A percentile compares a stretch with the other conserved stretches of the same genome.
These are phyloP conservation scores for Drosophila mauritiana DNA, from an alignment of 1,140 invertebrate genomes.

Conservation along the genomic window DNA sequence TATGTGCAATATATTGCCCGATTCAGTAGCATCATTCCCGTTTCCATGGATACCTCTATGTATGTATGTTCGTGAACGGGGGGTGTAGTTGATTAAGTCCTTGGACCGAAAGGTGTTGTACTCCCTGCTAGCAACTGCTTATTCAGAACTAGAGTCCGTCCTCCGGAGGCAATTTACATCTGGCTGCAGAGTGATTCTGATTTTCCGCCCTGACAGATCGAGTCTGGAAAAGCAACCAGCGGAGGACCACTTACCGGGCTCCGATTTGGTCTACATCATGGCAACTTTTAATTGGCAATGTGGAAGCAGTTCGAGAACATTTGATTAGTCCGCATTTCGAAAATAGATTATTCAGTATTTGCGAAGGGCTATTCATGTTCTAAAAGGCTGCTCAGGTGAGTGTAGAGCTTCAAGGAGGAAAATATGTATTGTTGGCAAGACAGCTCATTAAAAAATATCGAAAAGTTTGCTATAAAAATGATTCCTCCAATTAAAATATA, in stretches of 20 bases:
- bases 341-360: constrained; percentile 6
- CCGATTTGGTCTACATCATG: not conserved
- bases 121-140: constrained; percentile 15
- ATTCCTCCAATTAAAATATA: no score
- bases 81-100: constrained; percentile 56
- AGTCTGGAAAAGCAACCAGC: not conserved
- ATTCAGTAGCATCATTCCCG: constrained; percentile 17
- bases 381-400: not conserved
- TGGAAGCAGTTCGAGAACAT: not conserved
- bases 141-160: constrained; percentile 3
- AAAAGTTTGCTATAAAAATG: no score
- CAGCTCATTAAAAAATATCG: no score
- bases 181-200: constrained; percentile 30
- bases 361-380: not conserved
- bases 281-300: constrained; percentile 47
- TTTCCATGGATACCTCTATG: constrained; percentile 19
- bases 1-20: constrained; percentile 19
- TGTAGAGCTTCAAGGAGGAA: no score
- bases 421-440: no score
- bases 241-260: constrained; percentile 11
- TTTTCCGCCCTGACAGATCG: constrained; percentile 31
- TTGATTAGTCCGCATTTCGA: constrained; percentile 15
- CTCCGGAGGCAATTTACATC: constrained; percentile 14
- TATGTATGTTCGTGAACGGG: not conserved
- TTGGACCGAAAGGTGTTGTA: constrained; percentile 46